A percentile compares a stretch with the other conserved stretches of the same genome.
These are phyloP conservation scores for Arbacia lixula DNA, from an alignment of 53 echinoderm and acorn worm genomes.

Conservation along the genomic window DNA sequence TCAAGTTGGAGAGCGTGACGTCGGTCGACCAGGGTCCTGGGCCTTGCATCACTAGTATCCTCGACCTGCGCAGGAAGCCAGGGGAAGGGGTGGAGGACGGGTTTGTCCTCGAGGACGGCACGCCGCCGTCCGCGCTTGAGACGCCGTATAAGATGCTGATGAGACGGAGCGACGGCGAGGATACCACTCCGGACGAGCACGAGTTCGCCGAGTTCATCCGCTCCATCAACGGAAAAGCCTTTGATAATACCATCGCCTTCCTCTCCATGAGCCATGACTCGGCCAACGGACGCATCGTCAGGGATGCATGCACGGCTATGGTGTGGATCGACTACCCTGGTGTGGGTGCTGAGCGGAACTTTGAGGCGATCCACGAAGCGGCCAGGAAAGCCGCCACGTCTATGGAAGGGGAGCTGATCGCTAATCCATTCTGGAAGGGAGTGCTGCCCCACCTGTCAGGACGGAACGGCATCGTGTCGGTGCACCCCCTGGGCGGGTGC, in stretches of 20 bases:
- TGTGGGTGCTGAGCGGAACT: conserved; percentile 62
- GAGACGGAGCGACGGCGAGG: conserved; percentile 33
- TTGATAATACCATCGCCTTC: conserved; percentile 64
- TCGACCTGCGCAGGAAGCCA: conserved; percentile 62
- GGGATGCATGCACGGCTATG: conserved; percentile 38
- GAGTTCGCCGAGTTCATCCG: conserved; percentile 60
- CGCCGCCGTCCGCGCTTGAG: conserved; percentile 59
- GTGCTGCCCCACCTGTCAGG: conserved; percentile 37
- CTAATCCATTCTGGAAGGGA: conserved; percentile 65
- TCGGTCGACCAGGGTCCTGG: conserved; percentile 55
- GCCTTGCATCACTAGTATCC: conserved; percentile 58
- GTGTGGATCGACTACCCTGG: conserved; percentile 62
- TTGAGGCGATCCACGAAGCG: conserved; percentile 54
- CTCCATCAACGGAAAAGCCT: conserved; percentile 57
- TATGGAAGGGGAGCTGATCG: conserved; percentile 57
- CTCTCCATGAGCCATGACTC: conserved; percentile 73
- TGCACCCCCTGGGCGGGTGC: conserved; percentile 74
- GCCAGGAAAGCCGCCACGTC: conserved; percentile 50
- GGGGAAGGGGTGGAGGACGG: conserved; percentile 59
- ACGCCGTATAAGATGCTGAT: conserved; percentile 55
- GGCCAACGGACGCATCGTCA: conserved; percentile 49
- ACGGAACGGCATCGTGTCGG: conserved; percentile 55
- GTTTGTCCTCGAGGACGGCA: conserved; percentile 65
- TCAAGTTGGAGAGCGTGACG: conserved; percentile 55
- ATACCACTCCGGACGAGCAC: conserved; percentile 60